Percentiles rank a stretch among this genome's conserved stretches.
These are phyloP conservation scores for Drosophila ficusphila DNA, from an alignment of 1,140 invertebrate species.

Conservation along the genomic window DNA sequence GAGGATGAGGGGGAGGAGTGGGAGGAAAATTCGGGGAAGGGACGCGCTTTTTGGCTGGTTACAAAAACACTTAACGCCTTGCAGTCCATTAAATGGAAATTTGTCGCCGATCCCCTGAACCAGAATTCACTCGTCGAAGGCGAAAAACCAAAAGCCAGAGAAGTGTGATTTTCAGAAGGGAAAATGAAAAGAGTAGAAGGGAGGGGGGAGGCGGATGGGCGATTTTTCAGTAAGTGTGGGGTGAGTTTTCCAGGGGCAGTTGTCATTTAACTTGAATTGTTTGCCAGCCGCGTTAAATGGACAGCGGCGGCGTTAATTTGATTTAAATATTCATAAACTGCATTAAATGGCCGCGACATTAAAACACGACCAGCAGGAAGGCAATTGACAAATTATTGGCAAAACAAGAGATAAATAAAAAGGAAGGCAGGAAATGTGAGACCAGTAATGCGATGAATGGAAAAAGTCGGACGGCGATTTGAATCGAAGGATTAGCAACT, in stretches of 20 bases:
- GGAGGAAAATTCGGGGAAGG: neutral
- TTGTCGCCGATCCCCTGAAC: slow-evolving; percentile 55
- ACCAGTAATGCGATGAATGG: neutral
- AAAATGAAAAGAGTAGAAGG: too few species aligned
- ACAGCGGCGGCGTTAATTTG: slow-evolving; percentile 63
- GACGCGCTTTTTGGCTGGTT: slow-evolving; percentile 61
- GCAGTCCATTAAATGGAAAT: slow-evolving; percentile 77
- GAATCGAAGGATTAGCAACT: neutral
- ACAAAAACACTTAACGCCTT: slow-evolving; percentile 75
- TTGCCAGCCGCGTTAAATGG: slow-evolving; percentile 53
- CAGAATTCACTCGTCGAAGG: slow-evolving; percentile 9
- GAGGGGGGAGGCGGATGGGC: too few species aligned
- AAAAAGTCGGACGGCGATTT: neutral
- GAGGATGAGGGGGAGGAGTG: neutral
- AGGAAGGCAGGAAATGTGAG: neutral
- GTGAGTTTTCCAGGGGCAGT: neutral
- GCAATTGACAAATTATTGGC: slow-evolving; percentile 28
- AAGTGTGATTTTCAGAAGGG: neutral
- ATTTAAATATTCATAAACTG: slow-evolving; percentile 82
- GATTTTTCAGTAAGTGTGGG: too few species aligned
- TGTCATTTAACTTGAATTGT: slow-evolving; percentile 52
- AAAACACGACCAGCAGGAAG: slow-evolving; percentile 37
- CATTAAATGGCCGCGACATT: slow-evolving; percentile 70
- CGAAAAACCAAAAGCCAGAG: slow-evolving; percentile 11
- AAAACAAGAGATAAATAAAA: neutral